Evolutionary conservation across 2,797 vertebrate species (phyloP).

Genomic region (Parambassis ranga): DNA sequence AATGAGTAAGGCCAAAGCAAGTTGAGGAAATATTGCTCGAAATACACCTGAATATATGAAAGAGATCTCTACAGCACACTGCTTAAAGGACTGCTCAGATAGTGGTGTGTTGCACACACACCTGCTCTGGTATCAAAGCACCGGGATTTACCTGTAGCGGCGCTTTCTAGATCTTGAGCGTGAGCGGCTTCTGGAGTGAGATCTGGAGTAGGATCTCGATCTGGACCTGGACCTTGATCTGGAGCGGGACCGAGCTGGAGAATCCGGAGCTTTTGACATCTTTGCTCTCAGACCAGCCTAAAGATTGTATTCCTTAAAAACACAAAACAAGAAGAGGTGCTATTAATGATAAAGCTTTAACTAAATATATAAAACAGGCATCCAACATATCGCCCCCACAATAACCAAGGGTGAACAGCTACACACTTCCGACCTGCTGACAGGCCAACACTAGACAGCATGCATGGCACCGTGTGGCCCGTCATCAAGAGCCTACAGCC

Average conservation of each 20-base stretch:
- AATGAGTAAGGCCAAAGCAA: too few species aligned
- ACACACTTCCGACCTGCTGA: conserved; percentile 11
- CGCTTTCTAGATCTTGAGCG: conserved; percentile 93
- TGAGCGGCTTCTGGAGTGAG: conserved; percentile 90
- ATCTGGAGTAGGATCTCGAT: conserved; percentile 92
- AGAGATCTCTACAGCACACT: too few species aligned
- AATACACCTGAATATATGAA: too few species aligned
- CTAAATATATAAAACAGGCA: background rate
- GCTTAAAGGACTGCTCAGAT: too few species aligned
- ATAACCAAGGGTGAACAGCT: background rate
- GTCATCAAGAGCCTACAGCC: background rate
- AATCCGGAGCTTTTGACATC: conserved; percentile 95
- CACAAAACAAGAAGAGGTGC: background rate
- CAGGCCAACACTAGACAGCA: background rate
- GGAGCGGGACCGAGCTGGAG: conserved; percentile 90
- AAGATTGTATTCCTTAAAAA: conserved; percentile 7
- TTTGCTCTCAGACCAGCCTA: conserved; percentile 50
- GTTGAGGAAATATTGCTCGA: too few species aligned
- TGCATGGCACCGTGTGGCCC: background rate
- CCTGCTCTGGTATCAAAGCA: too few species aligned
- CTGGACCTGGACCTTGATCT: conserved; percentile 89
- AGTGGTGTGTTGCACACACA: too few species aligned
- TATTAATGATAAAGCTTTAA: background rate
- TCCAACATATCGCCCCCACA: background rate
- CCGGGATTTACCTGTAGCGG: conserved; percentile 86